Evolutionary conservation across 2,888 invertebrate species (phyloP).

Genomic region (Drosophila monieri): DNA sequence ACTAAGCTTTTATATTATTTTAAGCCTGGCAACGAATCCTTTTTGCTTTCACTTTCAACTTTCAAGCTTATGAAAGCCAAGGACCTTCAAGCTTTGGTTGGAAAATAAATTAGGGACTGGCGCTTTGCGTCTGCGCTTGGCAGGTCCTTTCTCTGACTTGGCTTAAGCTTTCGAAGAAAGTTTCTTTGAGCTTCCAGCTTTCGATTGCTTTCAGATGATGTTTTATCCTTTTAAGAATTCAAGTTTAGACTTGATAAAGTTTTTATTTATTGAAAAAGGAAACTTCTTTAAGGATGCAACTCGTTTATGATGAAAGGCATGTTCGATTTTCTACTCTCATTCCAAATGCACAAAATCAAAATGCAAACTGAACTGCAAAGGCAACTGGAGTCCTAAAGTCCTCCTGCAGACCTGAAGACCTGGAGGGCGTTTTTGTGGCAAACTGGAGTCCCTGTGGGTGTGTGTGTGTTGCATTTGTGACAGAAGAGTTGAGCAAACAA

Average conservation of each 20-base stretch:
- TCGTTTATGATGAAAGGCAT: background rate
- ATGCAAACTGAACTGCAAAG: conserved; percentile 15
- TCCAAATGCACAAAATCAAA: conserved; percentile 16
- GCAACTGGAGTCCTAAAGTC: background rate
- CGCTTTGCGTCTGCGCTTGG: background rate
- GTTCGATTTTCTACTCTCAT: background rate
- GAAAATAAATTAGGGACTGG: background rate
- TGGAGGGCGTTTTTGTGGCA: conserved; percentile 7
- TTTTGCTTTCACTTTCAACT: too few species aligned
- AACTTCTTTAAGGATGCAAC: background rate
- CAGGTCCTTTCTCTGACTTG: background rate
- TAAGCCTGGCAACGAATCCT: background rate
- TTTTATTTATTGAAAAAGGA: background rate
- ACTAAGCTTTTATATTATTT: background rate
- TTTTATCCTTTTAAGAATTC: background rate
- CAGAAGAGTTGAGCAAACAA: conserved; percentile 10
- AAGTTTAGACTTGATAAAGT: too few species aligned
- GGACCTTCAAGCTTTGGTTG: background rate
- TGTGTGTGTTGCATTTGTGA: conserved; percentile 34
- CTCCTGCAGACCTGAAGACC: background rate
- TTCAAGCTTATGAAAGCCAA: background rate
- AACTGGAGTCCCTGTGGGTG: conserved; percentile 3
- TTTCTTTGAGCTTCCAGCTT: background rate
- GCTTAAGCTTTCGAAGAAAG: background rate
- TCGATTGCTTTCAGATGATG: background rate